phyloP scores from a whole-genome alignment of 2,113 vertebrate genomes.

The Entelurus aequoreus region DNA sequence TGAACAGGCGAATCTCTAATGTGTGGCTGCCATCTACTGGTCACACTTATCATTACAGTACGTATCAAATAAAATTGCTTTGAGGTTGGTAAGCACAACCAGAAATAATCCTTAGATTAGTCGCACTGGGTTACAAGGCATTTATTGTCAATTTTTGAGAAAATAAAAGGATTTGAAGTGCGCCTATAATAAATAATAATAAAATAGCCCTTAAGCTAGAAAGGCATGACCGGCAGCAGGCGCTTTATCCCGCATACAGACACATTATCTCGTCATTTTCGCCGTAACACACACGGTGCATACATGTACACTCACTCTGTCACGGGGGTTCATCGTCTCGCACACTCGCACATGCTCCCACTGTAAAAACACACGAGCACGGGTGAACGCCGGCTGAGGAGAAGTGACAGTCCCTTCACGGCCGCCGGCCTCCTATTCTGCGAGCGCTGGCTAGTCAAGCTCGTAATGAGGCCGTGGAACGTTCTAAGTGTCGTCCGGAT shows the following conservation, averaged over 20 bases:
- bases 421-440: constrained; percentile 40
- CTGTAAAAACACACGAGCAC: constrained; percentile 19
- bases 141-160: not conserved
- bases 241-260: not conserved
- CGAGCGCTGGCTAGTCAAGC: constrained; percentile 34
- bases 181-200: too few species aligned
- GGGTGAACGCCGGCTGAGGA: constrained; percentile 33
- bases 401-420: constrained; percentile 61
- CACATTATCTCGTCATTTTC: not conserved
- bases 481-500: constrained; percentile 48
- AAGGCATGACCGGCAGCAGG: not conserved
- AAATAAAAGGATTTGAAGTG: too few species aligned
- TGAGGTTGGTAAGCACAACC: too few species aligned
- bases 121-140: not conserved
- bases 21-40: too few species aligned
- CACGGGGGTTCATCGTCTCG: not conserved
- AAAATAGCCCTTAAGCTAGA: not conserved
- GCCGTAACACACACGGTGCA: constrained; percentile 21
- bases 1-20: not conserved
- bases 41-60: too few species aligned
- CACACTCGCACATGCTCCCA: not conserved
- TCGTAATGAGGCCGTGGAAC: constrained; percentile 51
- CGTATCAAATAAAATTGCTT: too few species aligned
- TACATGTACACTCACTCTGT: constrained; percentile 14
- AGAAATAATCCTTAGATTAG: too few species aligned